phyloP scores from a whole-genome alignment of 2,888 invertebrate genomes.

The Nemurella pictetii region DNA sequence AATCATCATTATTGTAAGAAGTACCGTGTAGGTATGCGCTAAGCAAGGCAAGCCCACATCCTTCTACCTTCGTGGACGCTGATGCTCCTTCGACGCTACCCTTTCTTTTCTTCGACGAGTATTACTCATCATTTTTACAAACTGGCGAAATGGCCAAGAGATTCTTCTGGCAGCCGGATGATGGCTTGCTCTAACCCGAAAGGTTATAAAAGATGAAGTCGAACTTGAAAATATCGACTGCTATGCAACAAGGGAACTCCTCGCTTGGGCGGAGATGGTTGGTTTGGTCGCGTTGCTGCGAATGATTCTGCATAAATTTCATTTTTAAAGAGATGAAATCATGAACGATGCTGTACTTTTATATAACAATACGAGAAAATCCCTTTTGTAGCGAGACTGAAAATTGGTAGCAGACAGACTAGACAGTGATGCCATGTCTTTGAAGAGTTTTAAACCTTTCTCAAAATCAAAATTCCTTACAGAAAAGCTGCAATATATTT shows the following conservation, averaged over 20 bases:
- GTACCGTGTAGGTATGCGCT: not conserved
- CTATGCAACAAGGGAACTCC: too few species aligned
- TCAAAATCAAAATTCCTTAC: too few species aligned
- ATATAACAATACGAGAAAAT: constrained; percentile 1
- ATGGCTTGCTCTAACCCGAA: too few species aligned
- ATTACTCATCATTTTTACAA: not conserved
- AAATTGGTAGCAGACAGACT: not conserved
- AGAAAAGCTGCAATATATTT: too few species aligned
- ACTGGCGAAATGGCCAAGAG: not conserved
- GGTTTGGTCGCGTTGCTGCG: not conserved
- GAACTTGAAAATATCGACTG: too few species aligned
- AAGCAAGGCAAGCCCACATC: not conserved
- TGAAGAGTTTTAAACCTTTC: too few species aligned
- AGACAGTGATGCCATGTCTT: not conserved
- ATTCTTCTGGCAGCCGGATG: not conserved
- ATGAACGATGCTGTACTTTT: not conserved
- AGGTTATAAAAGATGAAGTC: too few species aligned
- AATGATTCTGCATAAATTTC: not conserved
- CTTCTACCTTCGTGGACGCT: too few species aligned
- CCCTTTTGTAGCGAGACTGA: not conserved
- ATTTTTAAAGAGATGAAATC: not conserved
- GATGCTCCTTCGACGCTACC: not conserved
- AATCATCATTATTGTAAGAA: not conserved
- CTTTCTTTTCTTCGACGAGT: not conserved
- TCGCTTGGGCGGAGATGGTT: not conserved